Evolutionary conservation across 2,888 invertebrate genomes (phyloP), one percentile per base, ranked within the genome.

Genomic region (Carterocephalus palaemon): DNA sequence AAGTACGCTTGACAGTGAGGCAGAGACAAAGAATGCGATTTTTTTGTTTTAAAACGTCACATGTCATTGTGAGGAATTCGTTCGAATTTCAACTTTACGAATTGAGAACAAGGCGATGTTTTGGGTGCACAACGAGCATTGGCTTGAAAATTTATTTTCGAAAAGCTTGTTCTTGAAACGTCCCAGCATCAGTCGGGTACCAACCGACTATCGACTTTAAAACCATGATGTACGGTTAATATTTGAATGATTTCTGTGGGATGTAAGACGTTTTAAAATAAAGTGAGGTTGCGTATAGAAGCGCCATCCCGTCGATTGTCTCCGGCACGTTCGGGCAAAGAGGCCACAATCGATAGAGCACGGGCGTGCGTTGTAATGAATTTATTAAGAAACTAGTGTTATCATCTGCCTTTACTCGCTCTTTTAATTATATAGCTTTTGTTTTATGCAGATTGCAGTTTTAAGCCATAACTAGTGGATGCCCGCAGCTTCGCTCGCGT

Each of bases 281-380:
- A 53, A 51, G 52, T 55, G 48, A 45, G 59, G 67, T 63, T 83
- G 82, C 84, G 84, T 83, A 75, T 75, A 80, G 82, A 82, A 84
- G 84, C 84, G 81, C 80, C 76, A 77, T 70, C 72, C 80, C 79
- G 77, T 73, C 81, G 82, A 84, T 84, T 84, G 84, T 84, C 78
- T 82, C 71, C 67, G 82, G 83, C 84, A 84, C 84, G 84, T 84
- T 79, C 82, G 79, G 63, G 73, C 70, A 70, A 81, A 81, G 80
- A 81, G 81, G 77, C 79, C 80, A 81, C 83, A 84, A 84, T 84
- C 84, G 84, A 84, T 84, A 83, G 79, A 77, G 83, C 84, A 84
- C 84, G 84, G 73, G 79, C 81, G 83, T 78, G 83, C 82, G 82
- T 80, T 75, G 80, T 83, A 83, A 84, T 84, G 83, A 84, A 84